These are phyloP conservation scores for Egretta garzetta DNA, from an alignment of 2,113 vertebrate genomes.

Conservation along the genomic window DNA sequence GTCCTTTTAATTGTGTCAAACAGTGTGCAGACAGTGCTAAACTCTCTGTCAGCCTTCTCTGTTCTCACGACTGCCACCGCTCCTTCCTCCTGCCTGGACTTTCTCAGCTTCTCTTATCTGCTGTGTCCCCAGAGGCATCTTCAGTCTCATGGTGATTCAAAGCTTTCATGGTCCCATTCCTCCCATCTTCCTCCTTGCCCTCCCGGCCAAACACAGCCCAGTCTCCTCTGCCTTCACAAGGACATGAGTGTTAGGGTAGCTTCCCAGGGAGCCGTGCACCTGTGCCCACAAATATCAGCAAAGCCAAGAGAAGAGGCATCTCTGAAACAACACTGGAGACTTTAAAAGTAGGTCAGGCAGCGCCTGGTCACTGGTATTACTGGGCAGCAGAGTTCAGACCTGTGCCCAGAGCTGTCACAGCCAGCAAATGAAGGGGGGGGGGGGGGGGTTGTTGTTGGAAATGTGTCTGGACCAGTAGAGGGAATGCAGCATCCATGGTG, in stretches of 20 bases:
- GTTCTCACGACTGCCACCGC: background rate
- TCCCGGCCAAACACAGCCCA: background rate
- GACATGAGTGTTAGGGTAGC: background rate
- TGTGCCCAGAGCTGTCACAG: slow-evolving; percentile 7
- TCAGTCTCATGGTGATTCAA: background rate
- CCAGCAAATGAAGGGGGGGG: background rate
- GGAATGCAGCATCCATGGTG: fast-evolving
- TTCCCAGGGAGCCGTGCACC: background rate
- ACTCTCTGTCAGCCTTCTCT: background rate
- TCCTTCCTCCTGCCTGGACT: background rate
- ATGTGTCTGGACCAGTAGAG: background rate
- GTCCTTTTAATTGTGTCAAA: background rate
- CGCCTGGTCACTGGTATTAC: background rate
- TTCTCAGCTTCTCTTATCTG: background rate
- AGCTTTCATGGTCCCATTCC: background rate
- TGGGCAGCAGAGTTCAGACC: slow-evolving; percentile 30
- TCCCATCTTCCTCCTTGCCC: background rate
- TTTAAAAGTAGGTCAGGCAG: slow-evolving; percentile 50
- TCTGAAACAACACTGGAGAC: background rate
- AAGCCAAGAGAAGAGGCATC: background rate
- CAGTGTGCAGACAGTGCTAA: background rate
- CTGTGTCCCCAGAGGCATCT: background rate
- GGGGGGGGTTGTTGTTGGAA: background rate
- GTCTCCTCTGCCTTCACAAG: background rate
- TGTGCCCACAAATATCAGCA: background rate